These are phyloP conservation scores for Vombatus ursinus DNA, from an alignment of 2,113 vertebrate genomes.

Conservation along the genomic window DNA sequence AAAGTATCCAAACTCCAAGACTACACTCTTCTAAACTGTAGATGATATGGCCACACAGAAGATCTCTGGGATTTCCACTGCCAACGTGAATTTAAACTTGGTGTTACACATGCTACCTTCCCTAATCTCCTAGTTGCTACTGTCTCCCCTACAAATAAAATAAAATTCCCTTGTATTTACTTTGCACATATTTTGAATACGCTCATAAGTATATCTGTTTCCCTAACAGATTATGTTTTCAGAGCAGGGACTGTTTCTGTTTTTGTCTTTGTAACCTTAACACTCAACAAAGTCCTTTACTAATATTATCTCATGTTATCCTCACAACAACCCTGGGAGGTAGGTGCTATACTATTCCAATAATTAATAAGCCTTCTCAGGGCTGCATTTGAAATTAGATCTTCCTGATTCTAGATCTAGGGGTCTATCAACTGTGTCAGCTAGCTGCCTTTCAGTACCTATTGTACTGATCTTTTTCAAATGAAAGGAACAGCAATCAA, in stretches of 20 bases:
- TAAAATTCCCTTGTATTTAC: neutral
- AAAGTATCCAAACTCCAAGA: constrained; percentile 7
- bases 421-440: too few species aligned
- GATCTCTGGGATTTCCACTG: neutral
- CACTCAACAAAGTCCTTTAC: neutral
- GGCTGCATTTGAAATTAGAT: neutral
- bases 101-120: neutral
- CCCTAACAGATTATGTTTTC: neutral
- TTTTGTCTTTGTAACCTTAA: neutral
- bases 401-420: neutral
- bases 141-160: neutral
- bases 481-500: neutral
- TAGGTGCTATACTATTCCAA: neutral
- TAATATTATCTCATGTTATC: neutral
- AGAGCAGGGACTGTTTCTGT: neutral
- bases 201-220: neutral
- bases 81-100: neutral
- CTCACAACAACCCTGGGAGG: neutral
- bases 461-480: neutral
- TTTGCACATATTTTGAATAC: neutral
- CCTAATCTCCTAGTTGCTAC: neutral
- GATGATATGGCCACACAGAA: neutral
- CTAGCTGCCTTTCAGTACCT: neutral
- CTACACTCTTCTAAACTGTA: neutral
- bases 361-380: neutral